Evolutionary conservation across 2,797 vertebrate genomes (phyloP).

Genomic region (Sebastes itinus): DNA sequence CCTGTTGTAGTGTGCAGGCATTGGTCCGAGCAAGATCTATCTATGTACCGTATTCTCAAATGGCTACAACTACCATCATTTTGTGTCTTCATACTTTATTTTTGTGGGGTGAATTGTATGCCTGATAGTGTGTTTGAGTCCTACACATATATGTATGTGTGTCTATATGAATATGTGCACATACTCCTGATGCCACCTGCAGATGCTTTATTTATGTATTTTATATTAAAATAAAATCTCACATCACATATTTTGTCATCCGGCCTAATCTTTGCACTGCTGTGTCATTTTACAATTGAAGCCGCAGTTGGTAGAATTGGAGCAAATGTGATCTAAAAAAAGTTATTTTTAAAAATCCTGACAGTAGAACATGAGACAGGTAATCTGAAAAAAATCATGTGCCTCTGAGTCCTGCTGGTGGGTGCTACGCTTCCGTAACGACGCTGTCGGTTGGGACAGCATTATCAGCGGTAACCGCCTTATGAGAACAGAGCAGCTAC

Average conservation of each 20-base stretch:
- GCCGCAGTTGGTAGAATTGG: too few species aligned
- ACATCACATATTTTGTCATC: conserved; percentile 18
- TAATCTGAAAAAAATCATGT: too few species aligned
- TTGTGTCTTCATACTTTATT: conserved; percentile 32
- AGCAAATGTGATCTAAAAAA: too few species aligned
- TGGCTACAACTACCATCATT: conserved; percentile 25
- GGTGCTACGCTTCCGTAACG: too few species aligned
- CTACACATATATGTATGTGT: conserved; percentile 35
- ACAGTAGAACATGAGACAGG: too few species aligned
- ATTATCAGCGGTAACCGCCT: too few species aligned
- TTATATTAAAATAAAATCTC: conserved; percentile 84
- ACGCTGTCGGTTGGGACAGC: too few species aligned
- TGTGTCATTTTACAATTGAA: not conserved
- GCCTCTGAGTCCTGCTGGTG: too few species aligned
- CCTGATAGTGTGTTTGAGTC: conserved; percentile 44
- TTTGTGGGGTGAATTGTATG: conserved; percentile 42
- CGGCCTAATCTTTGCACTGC: not conserved
- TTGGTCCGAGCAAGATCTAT: conserved; percentile 10
- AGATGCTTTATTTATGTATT: conserved; percentile 89
- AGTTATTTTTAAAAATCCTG: too few species aligned
- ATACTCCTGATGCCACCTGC: conserved; percentile 75
- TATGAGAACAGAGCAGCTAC: too few species aligned
- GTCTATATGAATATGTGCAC: conserved; percentile 67
- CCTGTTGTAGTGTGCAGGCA: conserved; percentile 6
- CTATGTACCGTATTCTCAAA: conserved; percentile 5